Evolutionary conservation across 1,140 invertebrate genomes (phyloP), one percentile per base, ranked within the genome.

Genomic region (Tetragonula clypearis): DNA sequence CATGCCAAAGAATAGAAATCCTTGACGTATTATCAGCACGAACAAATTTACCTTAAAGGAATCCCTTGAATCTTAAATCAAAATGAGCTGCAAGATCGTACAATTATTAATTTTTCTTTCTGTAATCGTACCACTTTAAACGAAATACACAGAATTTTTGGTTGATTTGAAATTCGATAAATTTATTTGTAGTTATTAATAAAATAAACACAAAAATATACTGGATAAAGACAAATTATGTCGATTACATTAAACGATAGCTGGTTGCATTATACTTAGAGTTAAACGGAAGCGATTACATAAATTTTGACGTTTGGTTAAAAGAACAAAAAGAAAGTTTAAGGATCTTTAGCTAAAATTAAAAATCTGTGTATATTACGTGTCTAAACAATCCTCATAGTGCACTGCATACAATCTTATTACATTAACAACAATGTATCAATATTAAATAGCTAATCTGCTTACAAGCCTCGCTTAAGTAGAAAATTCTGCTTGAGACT

Each of bases 281-380:
- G 41, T 49, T 49, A 49, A 21, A 60, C 6, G 17, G 58, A 71
- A 23, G 30, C 41, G n/a, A 55, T 58, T 80, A n/a, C 12, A 41
- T 17, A 60, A 53, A 21, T 79, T 62, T 49, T 72, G 58, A 9
- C 3, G 19, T 82, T 55, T 26, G 8, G 3, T 53, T 30, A 74
- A 49, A 49, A 49, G 30, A 49, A n/a, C n/a, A n/a, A 49, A 49
- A 9, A 49, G 9, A 30, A 6, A 15, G 6, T 41, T 15, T 49
- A 49, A 49, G 8, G 17, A 80, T 75, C 53, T 87, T 85, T 81
- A 78, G 66, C 35, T 71, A 81, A 89, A 89, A 86, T 90, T 82
- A 90, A 83, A 85, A 89, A 90, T 71, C 80, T 86, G 81, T 86
- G 77, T 74, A 56, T 85, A 89, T 89, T 89, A 90, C 62, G 62